Base-by-base conservation (phyloP, 2,113 vertebrate species). In the Nerophis lumbriciformis region DNA sequence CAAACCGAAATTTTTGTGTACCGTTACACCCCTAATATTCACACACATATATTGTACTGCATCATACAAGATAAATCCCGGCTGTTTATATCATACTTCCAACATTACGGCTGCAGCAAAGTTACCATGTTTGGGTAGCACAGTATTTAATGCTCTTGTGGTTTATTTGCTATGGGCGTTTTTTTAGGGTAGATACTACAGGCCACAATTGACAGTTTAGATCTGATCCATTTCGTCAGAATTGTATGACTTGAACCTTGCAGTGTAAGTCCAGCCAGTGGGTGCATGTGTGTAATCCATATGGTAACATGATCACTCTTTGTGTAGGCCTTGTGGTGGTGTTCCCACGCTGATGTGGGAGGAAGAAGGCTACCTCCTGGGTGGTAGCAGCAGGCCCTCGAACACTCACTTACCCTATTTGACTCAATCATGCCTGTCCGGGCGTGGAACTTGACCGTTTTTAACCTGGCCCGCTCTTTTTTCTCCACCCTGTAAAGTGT, bases 391-490 rank as follows among this genome's bases (percentile, higher is more conserved):
- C 16, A 19, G 50, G 21, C 50, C 15, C 50, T 16, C n/a, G 3
- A 10, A 11, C 6, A 9, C 39, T 42, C 78, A 94, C 95, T 96
- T 92, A 99, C 97, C 93, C 97, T 91, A 83, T 95, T 97, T 51
- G 95, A 95, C 76, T 98, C 96, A 67, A 97, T 97, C 94, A 99
- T 98, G 83, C 96, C 96, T 28, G 96, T 97, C 85, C 96, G 91
- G 81, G 95, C 96, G 57, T 99, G 96, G 86, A 98, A 99, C 87
- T 99, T 99, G 83, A 99, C 96, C 0, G 95, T 98, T 97, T 99
- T 99, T 93, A 98, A 94, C 71, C 96, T 92, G 8, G 96, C 97
- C 64, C 96, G 83, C 80, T 99, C 97, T 83, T 99, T 98, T 89
- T 99, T 99, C 87, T 98, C 90, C 83, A 92, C 91, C 83, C 91